Evolutionary conservation across 2,113 vertebrate genomes (phyloP), one percentile per base, ranked within the genome.

Genomic region (Pollachius pollachius): DNA sequence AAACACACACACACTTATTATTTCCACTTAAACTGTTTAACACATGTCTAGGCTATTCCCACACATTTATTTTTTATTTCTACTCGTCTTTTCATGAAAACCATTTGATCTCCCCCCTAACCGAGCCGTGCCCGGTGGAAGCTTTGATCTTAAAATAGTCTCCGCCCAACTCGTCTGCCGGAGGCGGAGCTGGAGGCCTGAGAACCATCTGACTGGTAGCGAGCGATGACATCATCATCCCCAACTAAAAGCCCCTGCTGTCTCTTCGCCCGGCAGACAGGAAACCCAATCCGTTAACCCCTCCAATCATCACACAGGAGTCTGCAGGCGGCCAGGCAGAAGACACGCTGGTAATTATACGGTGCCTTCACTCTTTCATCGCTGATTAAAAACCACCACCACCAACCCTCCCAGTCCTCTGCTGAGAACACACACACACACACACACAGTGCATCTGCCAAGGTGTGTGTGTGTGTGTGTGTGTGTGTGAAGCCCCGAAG

Each of bases 381-480:
- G 15, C 56, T 85, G 78, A 92, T 90, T 84, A 83, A 81, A 90
- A 87, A 87, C 81, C 79, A 81, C 78, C 6, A 23, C 56, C 73
- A 71, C 3, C 57, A 58, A 8, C 59, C 21, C 70, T 70, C 65
- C 77, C 12, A 2, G 68, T 27, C 69, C 73, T 72, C 64, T n/a
- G 69, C 80, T 82, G 60, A 65, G 61, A 62, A 57, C 41, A 71
- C 58, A 66, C 75, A 70, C 61, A 48, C 2, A 48, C 7, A 48
- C 7, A 48, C 7, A 48, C 2, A 48, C 12, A 68, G 68, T 68
- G 82, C 90, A 91, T 83, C 90, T 90, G 88, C 74, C 59, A 90
- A 92, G 90, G 90, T 92, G 91, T 82, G 77, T 17, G 64, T 62
- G 18, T n/a, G n/a, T 62, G 91, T 82, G 77, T 17, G 90, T 92